Evolutionary conservation across 2,888 invertebrate species (phyloP).

Genomic region (Cosmia trapezina): DNA sequence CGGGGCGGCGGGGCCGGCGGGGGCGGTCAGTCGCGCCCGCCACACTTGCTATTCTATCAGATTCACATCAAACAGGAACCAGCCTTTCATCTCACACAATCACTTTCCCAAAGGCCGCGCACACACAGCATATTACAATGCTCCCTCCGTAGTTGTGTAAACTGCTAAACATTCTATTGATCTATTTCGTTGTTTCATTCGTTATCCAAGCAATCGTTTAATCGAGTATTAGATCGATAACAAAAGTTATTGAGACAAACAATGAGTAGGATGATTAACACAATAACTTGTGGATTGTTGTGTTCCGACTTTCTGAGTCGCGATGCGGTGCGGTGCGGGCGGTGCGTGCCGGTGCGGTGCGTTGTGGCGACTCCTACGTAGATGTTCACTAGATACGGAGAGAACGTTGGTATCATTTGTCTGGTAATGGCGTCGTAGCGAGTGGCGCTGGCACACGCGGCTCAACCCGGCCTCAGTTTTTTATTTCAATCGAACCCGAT

Average conservation of each 20-base stretch:
- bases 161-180: slow-evolving; percentile 39
- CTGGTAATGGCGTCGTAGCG: slow-evolving; percentile 65
- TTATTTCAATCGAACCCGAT: slow-evolving; percentile 82
- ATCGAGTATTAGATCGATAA: slow-evolving; percentile 40
- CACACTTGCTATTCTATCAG: slow-evolving; percentile 54
- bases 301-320: slow-evolving; percentile 13
- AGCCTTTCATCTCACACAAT: slow-evolving; percentile 64
- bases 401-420: slow-evolving; percentile 53
- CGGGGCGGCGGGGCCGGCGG: no score
- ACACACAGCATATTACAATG: no score
- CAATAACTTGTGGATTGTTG: slow-evolving; percentile 24
- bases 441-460: slow-evolving; percentile 68
- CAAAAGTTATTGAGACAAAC: slow-evolving; percentile 43
- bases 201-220: slow-evolving; percentile 30
- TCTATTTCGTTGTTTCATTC: slow-evolving; percentile 38
- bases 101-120: no score
- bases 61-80: slow-evolving; percentile 64
- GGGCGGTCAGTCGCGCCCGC: slow-evolving; percentile 30
- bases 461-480: slow-evolving; percentile 66
- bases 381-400: slow-evolving; percentile 47
- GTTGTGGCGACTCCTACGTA: slow-evolving; percentile 27
- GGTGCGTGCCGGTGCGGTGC: background rate
- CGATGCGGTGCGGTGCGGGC: slow-evolving; percentile 19
- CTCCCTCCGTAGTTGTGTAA: slow-evolving; percentile 34
- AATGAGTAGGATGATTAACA: slow-evolving; percentile 57